Evolutionary conservation across 2,888 invertebrate genomes (phyloP).

Genomic region (Cataglyphis rosenhaueri): DNA sequence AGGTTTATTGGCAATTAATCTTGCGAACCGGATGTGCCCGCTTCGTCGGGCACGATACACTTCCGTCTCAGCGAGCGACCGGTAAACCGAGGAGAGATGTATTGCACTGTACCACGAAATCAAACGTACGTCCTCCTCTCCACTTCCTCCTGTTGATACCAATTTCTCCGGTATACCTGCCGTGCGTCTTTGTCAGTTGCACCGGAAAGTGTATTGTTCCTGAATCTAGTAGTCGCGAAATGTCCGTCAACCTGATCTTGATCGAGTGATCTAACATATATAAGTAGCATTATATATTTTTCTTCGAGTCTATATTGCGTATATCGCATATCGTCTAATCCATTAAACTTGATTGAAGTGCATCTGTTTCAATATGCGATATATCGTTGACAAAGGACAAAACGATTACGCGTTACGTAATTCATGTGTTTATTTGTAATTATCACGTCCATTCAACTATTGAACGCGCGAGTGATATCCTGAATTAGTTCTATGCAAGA

Average conservation of each 20-base stretch:
- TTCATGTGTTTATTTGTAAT: conserved; percentile 13
- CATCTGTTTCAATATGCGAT: background rate
- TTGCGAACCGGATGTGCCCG: conserved; percentile 76
- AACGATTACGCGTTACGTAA: conserved; percentile 15
- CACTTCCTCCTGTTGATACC: conserved; percentile 49
- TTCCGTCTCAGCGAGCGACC: conserved; percentile 74
- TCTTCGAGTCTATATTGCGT: background rate
- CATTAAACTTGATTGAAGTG: conserved; percentile 4
- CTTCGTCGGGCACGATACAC: conserved; percentile 77
- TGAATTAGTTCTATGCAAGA: conserved; percentile 6
- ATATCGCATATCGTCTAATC: background rate
- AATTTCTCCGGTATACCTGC: conserved; percentile 35
- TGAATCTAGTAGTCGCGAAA: conserved; percentile 39
- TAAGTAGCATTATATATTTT: conserved; percentile 35
- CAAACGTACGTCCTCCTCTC: conserved; percentile 65
- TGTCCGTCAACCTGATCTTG: conserved; percentile 34
- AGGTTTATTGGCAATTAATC: conserved; percentile 80
- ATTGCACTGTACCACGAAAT: conserved; percentile 74
- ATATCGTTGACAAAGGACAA: background rate
- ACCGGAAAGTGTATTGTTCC: conserved; percentile 55
- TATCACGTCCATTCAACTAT: conserved; percentile 21
- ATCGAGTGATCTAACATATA: conserved; percentile 46
- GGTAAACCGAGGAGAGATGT: conserved; percentile 76
- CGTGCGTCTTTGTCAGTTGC: conserved; percentile 53
- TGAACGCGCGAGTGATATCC: background rate